Conservation (phyloP, 2,797 vertebrate genomes). For the Melanotaenia nigrans region DNA sequence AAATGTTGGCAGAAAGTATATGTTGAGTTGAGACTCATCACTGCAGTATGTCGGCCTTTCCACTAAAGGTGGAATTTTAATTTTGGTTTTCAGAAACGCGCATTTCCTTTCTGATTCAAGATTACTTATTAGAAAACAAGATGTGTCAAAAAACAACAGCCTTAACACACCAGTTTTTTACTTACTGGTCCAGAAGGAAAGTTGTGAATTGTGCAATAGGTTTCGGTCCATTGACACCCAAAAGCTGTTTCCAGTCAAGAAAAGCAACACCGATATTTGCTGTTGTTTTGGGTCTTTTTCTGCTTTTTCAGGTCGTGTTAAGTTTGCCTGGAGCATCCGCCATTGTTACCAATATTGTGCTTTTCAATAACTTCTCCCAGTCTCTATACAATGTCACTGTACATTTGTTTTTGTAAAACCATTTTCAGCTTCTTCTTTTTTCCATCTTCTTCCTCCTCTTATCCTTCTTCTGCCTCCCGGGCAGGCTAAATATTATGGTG, state of each 20-base stretch:
- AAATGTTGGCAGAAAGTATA: not conserved
- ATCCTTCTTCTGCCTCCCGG: not conserved
- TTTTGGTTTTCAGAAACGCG: too few relatives aligned
- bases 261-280: too few relatives aligned
- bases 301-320: not conserved
- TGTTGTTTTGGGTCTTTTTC: not conserved
- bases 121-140: too few relatives aligned
- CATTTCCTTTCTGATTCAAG: too few relatives aligned
- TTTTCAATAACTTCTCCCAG: not conserved
- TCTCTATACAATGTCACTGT: not conserved
- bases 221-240: too few relatives aligned
- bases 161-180: too few relatives aligned
- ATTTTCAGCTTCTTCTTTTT: not conserved
- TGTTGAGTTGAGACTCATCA: not conserved
- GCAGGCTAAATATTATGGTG: not conserved
- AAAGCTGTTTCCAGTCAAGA: too few relatives aligned
- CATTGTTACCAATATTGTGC: not conserved
- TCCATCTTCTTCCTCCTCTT: too few relatives aligned
- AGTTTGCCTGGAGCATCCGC: not conserved
- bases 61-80: not conserved
- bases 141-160: too few relatives aligned
- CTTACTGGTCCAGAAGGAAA: too few relatives aligned
- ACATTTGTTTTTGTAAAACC: not conserved
- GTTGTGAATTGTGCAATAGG: too few relatives aligned
- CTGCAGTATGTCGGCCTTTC: not conserved